Base-by-base conservation (phyloP, 1,140 invertebrate species). In the Aphis craccivora region DNA sequence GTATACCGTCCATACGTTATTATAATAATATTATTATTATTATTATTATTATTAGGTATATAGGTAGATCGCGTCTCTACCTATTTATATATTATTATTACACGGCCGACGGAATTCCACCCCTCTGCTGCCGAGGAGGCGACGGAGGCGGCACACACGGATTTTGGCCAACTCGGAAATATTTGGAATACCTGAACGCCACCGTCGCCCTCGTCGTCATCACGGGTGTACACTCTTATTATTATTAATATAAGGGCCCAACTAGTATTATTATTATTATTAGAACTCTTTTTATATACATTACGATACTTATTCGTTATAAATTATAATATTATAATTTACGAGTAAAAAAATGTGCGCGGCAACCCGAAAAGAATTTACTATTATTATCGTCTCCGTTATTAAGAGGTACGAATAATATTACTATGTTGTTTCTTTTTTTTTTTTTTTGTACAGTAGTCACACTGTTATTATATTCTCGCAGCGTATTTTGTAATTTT, bases 81-180 rank as follows among this genome's bases (percentile, higher is more conserved):
- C 60, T 76, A 76, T 76, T 76, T 76, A 76, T n/a, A 76, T 76
- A 11, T 30, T 60, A 76, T 76, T 76, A 4, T 76, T 76, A 20
- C n/a, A 11, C 83, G 40, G 25, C 37, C 2, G 40, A 45, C 35
- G 45, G 48, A 51, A 89, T 53, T 2, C 87, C 87, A 89, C n/a
- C 87, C 87, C 22, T 67, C 37, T 23, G 37, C 81, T 25, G 22
- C 6, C 7, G 37, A 2, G 18, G 37, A 35, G 35, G 11, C 67
- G 9, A 37, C 37, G 35, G 23, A 23, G 37, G 37, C 83, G 22
- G 83, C 83, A 3, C 37, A 30, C 37, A 90, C 11, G 43, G 60
- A 91, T 76, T 91, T 91, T 45, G 67, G 55, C 90, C 90, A 76
- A 91, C 37, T 90, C 55, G 51, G 37, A 60, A 90, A 76, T 91